A percentile compares a stretch with the other conserved stretches of the same genome.
phyloP scores from a whole-genome alignment of 2,113 vertebrate species.

The Alethe diademata region DNA sequence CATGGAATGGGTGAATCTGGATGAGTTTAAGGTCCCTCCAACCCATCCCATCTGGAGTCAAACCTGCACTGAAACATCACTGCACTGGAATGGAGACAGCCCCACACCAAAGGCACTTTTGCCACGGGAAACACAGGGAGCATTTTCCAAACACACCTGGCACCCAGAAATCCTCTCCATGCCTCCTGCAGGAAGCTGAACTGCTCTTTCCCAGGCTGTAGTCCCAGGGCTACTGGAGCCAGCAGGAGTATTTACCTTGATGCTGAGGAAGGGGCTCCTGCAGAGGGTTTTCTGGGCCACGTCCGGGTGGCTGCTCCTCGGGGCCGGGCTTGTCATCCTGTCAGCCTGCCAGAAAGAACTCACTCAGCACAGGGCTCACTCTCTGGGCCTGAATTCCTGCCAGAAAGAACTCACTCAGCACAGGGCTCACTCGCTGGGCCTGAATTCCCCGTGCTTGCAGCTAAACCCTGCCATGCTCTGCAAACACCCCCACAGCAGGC shows the following conservation, averaged over 20 bases:
- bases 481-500: neutral
- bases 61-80: rapidly evolving
- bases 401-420: neutral
- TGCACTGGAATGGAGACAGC: rapidly evolving
- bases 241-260: conserved; percentile 38
- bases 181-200: neutral
- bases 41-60: neutral
- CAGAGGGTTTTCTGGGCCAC: rapidly evolving
- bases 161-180: neutral
- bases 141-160: rapidly evolving
- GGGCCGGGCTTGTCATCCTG: neutral
- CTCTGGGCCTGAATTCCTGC: neutral
- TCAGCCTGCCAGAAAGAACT: conserved; percentile 16
- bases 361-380: neutral
- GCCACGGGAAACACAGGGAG: rapidly evolving
- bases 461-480: neutral
- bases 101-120: neutral
- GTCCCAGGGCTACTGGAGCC: rapidly evolving
- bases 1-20: neutral
- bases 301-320: neutral
- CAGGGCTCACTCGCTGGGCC: neutral
- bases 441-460: neutral
- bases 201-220: neutral
- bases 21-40: neutral
- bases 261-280: conserved; percentile 21